Conservation (phyloP, 2,113 vertebrate species). For the Ia io region DNA sequence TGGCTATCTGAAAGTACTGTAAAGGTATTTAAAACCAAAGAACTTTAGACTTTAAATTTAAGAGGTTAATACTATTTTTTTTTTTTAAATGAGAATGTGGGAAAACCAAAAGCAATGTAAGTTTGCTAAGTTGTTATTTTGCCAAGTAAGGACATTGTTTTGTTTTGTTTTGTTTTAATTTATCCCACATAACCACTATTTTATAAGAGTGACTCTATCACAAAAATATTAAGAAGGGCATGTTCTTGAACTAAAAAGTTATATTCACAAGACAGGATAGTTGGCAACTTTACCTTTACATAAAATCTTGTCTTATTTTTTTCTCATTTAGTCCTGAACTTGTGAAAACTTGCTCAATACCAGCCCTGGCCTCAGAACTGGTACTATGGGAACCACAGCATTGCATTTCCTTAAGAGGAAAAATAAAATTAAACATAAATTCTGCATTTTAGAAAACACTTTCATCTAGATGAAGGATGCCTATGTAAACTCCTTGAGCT, state of each 20-base stretch:
- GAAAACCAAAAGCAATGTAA: not conserved
- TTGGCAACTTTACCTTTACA: not conserved
- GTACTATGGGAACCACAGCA: not conserved
- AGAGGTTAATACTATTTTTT: not conserved
- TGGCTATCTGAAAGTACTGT: not conserved
- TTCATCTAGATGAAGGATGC: not conserved
- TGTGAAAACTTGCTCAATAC: not conserved
- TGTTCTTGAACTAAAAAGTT: not conserved
- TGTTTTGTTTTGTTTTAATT: too few relatives aligned
- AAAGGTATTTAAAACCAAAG: not conserved
- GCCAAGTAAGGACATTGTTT: not conserved
- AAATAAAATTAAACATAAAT: not conserved
- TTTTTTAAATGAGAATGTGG: not conserved
- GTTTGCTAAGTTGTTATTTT: not conserved
- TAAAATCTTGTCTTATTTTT: not conserved
- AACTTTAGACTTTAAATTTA: not conserved
- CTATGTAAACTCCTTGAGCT: not conserved
- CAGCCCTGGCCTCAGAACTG: not conserved
- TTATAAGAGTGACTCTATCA: not conserved
- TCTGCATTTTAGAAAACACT: not conserved
- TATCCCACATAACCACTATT: not conserved
- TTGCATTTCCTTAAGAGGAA: not conserved
- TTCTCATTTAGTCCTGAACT: not conserved
- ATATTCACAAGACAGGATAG: not conserved
- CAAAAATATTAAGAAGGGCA: not conserved